phyloP scores from a whole-genome alignment of 2,888 invertebrate genomes.

The Erebia epiphron region DNA sequence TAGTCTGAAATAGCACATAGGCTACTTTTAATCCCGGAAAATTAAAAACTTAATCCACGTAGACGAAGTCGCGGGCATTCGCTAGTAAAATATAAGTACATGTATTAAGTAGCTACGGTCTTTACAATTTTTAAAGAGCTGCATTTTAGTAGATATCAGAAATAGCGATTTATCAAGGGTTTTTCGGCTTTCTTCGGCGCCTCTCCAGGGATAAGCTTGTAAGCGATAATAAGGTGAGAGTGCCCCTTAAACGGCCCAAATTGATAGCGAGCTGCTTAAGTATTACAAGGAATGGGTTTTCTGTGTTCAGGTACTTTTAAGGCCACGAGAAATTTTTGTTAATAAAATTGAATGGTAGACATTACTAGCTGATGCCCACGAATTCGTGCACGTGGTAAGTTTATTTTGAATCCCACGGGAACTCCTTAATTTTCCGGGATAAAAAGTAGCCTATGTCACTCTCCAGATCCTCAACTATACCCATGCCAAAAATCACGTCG shows the following conservation, averaged over 20 bases:
- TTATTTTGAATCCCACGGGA: no score
- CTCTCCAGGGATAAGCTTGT: slow-evolving; percentile 27
- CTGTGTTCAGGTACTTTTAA: slow-evolving; percentile 19
- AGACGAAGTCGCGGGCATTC: no score
- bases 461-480: no score
- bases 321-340: slow-evolving; percentile 10
- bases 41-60: no score
- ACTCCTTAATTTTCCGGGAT: no score
- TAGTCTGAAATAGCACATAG: no score
- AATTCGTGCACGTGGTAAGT: no score
- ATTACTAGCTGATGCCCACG: no score
- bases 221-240: slow-evolving; percentile 33
- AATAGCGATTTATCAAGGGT: slow-evolving; percentile 26
- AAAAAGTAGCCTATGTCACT: no score
- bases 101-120: not conserved
- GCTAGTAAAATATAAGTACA: no score
- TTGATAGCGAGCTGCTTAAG: slow-evolving; percentile 30
- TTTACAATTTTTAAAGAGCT: not conserved
- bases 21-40: no score
- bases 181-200: slow-evolving; percentile 16
- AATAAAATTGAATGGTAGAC: not conserved
- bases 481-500: no score
- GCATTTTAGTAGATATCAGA: slow-evolving; percentile 9
- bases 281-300: slow-evolving; percentile 23
- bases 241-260: slow-evolving; percentile 31